These are phyloP conservation scores for Notospermus geniculatus DNA, from an alignment of 1,140 invertebrate species.

Conservation along the genomic window DNA sequence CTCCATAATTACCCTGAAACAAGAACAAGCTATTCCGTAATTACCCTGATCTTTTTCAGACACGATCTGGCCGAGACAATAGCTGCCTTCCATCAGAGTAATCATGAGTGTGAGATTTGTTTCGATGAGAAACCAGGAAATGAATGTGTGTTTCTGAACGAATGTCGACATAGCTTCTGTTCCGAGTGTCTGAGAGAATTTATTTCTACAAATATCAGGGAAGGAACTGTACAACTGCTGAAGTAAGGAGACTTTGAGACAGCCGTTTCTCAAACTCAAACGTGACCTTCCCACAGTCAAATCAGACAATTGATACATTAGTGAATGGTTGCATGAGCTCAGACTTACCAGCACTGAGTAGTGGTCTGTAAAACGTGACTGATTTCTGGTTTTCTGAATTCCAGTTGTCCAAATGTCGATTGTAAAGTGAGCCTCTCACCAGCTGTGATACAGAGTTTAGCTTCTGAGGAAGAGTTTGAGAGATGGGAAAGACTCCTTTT, in stretches of 20 bases:
- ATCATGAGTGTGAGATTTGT: slow-evolving; percentile 35
- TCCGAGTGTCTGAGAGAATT: slow-evolving; percentile 29
- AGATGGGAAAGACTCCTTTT: slow-evolving; percentile 35
- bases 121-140: slow-evolving; percentile 29
- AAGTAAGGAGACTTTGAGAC: slow-evolving; percentile 23
- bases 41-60: slow-evolving; percentile 19
- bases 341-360: too few species aligned
- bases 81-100: slow-evolving; percentile 24
- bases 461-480: slow-evolving; percentile 23
- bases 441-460: slow-evolving; percentile 27
- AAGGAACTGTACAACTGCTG: slow-evolving; percentile 32
- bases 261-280: too few species aligned
- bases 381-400: not conserved
- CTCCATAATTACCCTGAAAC: not conserved
- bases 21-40: not conserved
- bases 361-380: too few species aligned
- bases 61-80: slow-evolving; percentile 22
- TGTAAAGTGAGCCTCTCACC: slow-evolving; percentile 28
- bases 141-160: slow-evolving; percentile 29
- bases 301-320: not conserved
- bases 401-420: slow-evolving; percentile 32
- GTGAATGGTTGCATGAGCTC: not conserved
- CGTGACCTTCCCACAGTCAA: too few species aligned
- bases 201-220: slow-evolving; percentile 31
- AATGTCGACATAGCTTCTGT: slow-evolving; percentile 35